Conservation (phyloP, 2,797 vertebrate genomes). For the Ibycter americanus region DNA sequence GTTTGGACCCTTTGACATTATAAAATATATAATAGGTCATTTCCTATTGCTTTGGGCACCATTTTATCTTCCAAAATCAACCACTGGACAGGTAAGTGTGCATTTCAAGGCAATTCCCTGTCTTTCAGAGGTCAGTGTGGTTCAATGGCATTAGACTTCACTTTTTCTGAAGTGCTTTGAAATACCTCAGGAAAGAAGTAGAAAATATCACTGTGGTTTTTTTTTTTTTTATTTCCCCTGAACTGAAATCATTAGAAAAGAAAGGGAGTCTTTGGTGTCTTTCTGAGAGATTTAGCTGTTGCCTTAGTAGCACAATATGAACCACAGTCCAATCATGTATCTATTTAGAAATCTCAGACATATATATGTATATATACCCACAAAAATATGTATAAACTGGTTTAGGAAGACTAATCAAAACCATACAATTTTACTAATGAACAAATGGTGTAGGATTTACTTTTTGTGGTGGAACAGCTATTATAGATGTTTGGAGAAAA, state of each 20-base stretch:
- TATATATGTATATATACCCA: no score
- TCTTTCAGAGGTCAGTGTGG: neutral
- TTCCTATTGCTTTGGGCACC: neutral
- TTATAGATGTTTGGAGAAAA: neutral
- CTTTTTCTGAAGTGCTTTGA: constrained; percentile 20
- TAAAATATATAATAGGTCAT: neutral
- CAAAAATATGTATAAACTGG: neutral
- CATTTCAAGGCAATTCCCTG: constrained; percentile 11
- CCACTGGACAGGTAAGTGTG: neutral
- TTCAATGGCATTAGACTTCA: neutral
- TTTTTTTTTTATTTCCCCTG: neutral
- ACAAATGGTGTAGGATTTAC: neutral
- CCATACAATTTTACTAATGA: neutral
- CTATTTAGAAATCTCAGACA: neutral
- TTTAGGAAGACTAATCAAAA: neutral
- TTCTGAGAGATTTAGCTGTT: neutral
- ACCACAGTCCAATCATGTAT: neutral
- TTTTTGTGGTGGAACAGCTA: neutral
- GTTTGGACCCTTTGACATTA: neutral
- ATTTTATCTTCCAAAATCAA: constrained; percentile 31
- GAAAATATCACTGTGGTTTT: neutral
- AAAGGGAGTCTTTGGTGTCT: neutral
- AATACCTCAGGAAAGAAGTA: constrained; percentile 15
- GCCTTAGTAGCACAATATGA: neutral
- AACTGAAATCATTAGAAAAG: neutral